These are phyloP conservation scores for Euura saliciscinereae DNA, from an alignment of 1,140 invertebrate genomes.

Conservation along the genomic window DNA sequence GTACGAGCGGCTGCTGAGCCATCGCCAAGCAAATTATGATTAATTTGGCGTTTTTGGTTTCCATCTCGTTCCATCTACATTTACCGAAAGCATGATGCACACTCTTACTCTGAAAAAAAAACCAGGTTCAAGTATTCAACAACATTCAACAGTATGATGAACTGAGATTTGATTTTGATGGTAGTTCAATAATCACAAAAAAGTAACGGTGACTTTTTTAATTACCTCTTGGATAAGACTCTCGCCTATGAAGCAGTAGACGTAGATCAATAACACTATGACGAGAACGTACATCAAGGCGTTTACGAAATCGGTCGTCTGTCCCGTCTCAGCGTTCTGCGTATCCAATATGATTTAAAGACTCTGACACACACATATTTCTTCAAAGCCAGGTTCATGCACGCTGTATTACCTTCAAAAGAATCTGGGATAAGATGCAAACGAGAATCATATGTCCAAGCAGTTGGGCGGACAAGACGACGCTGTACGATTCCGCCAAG, in stretches of 20 bases:
- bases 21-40: constrained; percentile 19
- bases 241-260: constrained; percentile 41
- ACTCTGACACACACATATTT: neutral
- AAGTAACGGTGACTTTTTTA: neutral
- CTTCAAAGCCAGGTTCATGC: too few relatives aligned
- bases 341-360: neutral
- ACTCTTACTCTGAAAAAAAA: constrained; percentile 9
- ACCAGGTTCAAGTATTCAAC: too few relatives aligned
- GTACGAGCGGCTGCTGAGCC: constrained; percentile 9
- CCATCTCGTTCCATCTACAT: constrained; percentile 18
- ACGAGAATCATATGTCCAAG: constrained; percentile 39
- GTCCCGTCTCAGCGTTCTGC: constrained; percentile 36
- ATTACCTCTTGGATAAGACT: constrained; percentile 44
- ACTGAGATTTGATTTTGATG: neutral
- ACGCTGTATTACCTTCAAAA: constrained; percentile 36
- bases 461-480: constrained; percentile 41
- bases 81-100: constrained; percentile 16
- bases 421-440: constrained; percentile 48
- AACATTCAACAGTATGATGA: neutral
- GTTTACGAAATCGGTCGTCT: constrained; percentile 36
- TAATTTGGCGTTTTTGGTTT: constrained; percentile 14
- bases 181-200: neutral
- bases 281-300: constrained; percentile 42
- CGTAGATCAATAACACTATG: constrained; percentile 41
- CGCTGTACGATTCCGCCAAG: constrained; percentile 39